A percentile compares a stretch with the other conserved stretches of the same genome.
Evolutionary conservation across 2,797 vertebrate genomes (phyloP).

Genomic region (Coendou prehensilis): DNA sequence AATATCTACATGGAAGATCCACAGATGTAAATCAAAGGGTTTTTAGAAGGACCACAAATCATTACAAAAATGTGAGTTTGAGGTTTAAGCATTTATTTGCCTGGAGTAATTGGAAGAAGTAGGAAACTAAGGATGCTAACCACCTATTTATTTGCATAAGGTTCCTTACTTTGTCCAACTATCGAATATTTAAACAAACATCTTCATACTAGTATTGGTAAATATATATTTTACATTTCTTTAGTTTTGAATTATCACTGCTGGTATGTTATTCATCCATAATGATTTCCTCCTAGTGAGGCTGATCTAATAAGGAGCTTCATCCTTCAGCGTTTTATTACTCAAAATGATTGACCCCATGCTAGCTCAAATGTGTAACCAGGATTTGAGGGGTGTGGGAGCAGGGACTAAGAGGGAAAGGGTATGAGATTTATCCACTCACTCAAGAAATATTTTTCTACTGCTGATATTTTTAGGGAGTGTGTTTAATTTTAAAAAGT

Average conservation of each 20-base stretch:
- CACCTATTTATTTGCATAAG: neutral
- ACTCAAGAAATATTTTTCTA: neutral
- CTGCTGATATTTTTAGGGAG: neutral
- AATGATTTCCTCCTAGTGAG: neutral
- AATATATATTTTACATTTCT: neutral
- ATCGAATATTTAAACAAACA: neutral
- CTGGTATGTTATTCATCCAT: neutral
- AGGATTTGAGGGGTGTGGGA: neutral
- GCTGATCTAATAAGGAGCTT: neutral
- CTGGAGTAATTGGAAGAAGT: neutral
- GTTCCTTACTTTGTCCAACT: neutral
- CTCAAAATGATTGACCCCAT: neutral
- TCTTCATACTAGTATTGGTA: neutral
- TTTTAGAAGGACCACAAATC: neutral
- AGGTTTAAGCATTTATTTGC: neutral
- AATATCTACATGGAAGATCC: neutral
- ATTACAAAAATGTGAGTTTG: neutral
- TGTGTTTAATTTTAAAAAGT: neutral
- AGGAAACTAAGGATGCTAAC: neutral
- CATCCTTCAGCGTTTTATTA: neutral
- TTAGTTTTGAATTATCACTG: neutral
- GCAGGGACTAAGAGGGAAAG: neutral
- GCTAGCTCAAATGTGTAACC: neutral
- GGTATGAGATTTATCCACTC: rapidly evolving
- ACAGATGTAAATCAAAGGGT: neutral